These are phyloP conservation scores for Bhutanitis thaidina DNA, from an alignment of 2,888 invertebrate genomes.

Conservation along the genomic window DNA sequence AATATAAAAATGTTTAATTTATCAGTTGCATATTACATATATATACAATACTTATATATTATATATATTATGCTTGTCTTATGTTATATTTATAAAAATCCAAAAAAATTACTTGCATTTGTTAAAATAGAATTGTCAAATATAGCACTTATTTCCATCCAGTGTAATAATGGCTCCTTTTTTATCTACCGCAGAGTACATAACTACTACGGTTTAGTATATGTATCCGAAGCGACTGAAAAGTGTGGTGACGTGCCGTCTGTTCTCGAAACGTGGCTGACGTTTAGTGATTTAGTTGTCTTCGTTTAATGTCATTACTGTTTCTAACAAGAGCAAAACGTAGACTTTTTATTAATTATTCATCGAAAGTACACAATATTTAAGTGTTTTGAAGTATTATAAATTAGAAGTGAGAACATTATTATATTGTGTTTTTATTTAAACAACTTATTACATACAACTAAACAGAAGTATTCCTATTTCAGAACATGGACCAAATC, in stretches of 20 bases:
- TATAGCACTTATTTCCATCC: too few species aligned
- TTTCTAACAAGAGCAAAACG: slow-evolving; percentile 8
- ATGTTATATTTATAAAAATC: too few species aligned
- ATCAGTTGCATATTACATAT: too few species aligned
- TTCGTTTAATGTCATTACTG: slow-evolving; percentile 26
- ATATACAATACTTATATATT: too few species aligned
- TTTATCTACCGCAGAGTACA: too few species aligned
- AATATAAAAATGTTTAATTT: too few species aligned
- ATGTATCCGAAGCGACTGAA: too few species aligned
- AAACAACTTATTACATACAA: not conserved
- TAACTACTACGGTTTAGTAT: too few species aligned
- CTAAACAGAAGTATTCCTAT: slow-evolving; percentile 24
- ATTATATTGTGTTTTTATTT: slow-evolving; percentile 19
- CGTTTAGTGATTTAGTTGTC: slow-evolving; percentile 47
- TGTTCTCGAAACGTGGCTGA: slow-evolving; percentile 73
- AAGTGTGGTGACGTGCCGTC: slow-evolving; percentile 61
- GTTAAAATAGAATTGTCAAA: too few species aligned
- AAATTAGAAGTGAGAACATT: slow-evolving; percentile 19
- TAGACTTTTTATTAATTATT: slow-evolving; percentile 2
- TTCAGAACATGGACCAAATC: slow-evolving; percentile 95
- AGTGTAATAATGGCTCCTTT: too few species aligned
- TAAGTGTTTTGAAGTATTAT: slow-evolving; percentile 1
- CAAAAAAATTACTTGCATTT: too few species aligned
- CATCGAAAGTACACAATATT: not conserved
- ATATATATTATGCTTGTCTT: too few species aligned